Evolutionary conservation across 2,797 vertebrate species (phyloP).

Genomic region (Psittacula echo): DNA sequence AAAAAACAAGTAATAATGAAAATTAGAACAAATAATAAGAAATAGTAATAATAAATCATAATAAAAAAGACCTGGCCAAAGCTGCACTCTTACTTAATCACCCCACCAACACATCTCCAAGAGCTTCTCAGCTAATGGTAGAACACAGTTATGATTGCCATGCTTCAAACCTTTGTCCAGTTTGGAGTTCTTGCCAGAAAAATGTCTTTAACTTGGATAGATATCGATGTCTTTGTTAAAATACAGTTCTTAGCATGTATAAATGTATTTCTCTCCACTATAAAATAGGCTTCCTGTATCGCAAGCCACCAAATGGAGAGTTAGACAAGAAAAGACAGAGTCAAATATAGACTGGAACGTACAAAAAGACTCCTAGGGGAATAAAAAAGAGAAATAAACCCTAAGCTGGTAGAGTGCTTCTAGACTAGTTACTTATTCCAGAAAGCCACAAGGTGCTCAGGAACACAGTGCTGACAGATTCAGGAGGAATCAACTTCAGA

Average conservation of each 20-base stretch:
- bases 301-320: conserved; percentile 51
- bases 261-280: conserved; percentile 35
- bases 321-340: conserved; percentile 42
- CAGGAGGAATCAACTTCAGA: not conserved
- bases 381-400: not conserved
- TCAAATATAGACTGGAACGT: conserved; percentile 50
- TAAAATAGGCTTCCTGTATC: conserved; percentile 16
- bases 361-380: not conserved
- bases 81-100: fast-evolving
- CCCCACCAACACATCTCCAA: not conserved
- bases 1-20: not conserved
- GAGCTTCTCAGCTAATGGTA: not conserved
- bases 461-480: not conserved
- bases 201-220: not conserved
- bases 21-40: not conserved
- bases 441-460: not conserved
- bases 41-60: not conserved
- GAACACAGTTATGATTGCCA: not conserved
- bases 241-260: conserved; percentile 1
- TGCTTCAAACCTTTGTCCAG: not conserved
- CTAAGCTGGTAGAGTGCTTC: not conserved
- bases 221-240: not conserved
- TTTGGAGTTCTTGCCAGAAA: not conserved
- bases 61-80: not conserved
- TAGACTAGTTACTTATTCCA: not conserved